Conservation (phyloP, 2,797 vertebrate genomes). For the Hirundo rustica region DNA sequence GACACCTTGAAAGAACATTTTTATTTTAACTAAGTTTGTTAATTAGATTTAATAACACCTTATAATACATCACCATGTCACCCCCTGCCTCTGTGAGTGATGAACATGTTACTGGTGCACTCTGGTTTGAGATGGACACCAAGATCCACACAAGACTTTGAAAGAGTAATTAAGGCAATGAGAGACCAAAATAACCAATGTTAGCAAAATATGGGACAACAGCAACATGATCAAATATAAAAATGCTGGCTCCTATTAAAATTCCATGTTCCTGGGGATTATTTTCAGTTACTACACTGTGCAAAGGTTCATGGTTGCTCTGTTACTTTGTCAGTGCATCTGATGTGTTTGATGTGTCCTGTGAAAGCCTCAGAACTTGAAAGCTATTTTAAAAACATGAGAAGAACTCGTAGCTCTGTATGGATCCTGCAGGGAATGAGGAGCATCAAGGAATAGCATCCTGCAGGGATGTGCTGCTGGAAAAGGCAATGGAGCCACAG, state of each 20-base stretch:
- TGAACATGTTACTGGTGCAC: neutral
- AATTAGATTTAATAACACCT: neutral
- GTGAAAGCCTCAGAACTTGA: neutral
- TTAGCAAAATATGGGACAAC: neutral
- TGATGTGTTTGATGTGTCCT: rapidly evolving
- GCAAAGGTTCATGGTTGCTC: neutral
- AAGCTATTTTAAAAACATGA: neutral
- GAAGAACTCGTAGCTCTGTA: rapidly evolving
- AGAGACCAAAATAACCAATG: neutral
- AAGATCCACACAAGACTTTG: neutral
- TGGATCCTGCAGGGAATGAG: neutral
- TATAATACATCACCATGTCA: neutral
- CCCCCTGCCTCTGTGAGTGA: neutral
- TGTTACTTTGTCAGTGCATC: neutral
- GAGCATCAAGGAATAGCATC: neutral
- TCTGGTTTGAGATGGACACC: neutral
- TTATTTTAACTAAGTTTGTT: neutral
- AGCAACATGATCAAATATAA: neutral
- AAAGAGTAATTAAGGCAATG: neutral
- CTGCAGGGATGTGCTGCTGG: neutral
- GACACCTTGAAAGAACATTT: neutral
- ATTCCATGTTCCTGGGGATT: neutral
- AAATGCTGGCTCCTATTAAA: neutral
- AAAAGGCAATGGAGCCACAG: neutral
- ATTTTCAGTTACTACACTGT: neutral